Percentiles rank a stretch among this genome's conserved stretches.
phyloP scores from a whole-genome alignment of 2,797 vertebrate genomes.

The Sebastes taczanowskii region DNA sequence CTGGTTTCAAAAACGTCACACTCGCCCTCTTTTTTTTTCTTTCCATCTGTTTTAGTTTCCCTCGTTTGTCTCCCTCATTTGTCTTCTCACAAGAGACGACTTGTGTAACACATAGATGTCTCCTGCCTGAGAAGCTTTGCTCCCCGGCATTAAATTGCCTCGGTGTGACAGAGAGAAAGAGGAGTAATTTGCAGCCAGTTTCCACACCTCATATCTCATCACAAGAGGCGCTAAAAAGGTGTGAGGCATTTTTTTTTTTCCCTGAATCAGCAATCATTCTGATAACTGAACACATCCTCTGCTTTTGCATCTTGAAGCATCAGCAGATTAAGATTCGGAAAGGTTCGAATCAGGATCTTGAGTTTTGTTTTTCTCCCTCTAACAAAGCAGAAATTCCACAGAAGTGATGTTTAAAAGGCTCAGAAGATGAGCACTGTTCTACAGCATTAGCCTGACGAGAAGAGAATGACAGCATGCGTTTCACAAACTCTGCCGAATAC shows the following conservation, averaged over 20 bases:
- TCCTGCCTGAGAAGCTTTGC: conserved; percentile 45
- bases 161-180: conserved; percentile 56
- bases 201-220: conserved; percentile 52
- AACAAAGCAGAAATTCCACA: conserved; percentile 27
- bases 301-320: conserved; percentile 2
- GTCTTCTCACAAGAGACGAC: conserved; percentile 35
- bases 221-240: conserved; percentile 32
- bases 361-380: background rate
- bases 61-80: conserved; percentile 49
- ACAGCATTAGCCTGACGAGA: conserved; percentile 22
- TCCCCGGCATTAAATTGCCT: conserved; percentile 46
- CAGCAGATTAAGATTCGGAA: background rate
- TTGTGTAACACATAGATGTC: conserved; percentile 35
- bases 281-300: background rate
- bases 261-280: conserved; percentile 13
- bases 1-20: conserved; percentile 12
- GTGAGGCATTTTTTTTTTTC: background rate
- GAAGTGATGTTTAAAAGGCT: conserved; percentile 13
- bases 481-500: conserved; percentile 39
- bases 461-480: conserved; percentile 40
- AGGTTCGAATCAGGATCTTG: conserved; percentile 16
- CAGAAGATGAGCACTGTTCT: conserved; percentile 27
- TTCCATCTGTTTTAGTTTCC: conserved; percentile 19
- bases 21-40: conserved; percentile 22
- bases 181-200: conserved; percentile 47